phyloP scores from a whole-genome alignment of 2,888 invertebrate genomes.

The Thecophora atra region DNA sequence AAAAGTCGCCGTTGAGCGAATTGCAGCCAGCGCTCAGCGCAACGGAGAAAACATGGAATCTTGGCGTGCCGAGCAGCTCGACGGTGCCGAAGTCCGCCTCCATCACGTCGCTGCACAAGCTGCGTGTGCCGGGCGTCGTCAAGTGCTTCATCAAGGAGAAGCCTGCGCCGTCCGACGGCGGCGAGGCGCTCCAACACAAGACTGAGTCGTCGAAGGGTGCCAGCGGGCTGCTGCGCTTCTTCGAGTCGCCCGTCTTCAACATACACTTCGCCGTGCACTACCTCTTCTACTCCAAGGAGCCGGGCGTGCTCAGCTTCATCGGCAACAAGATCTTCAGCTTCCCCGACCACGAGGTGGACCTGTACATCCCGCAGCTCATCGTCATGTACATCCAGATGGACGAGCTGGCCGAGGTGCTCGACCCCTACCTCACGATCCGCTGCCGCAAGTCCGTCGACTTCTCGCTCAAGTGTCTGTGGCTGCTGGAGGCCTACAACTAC shows the following conservation, averaged over 20 bases:
- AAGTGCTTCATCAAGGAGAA: slow-evolving; percentile 64
- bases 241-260: slow-evolving; percentile 97
- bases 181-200: slow-evolving; percentile 49
- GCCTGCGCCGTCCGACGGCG: slow-evolving; percentile 39
- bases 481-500: slow-evolving; percentile 86
- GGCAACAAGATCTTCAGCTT: slow-evolving; percentile 98
- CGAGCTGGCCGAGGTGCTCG: slow-evolving; percentile 93
- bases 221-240: slow-evolving; percentile 73
- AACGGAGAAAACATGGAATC: slow-evolving; percentile 51
- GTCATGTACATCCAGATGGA: slow-evolving; percentile 99
- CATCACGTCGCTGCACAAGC: slow-evolving; percentile 61
- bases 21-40: not conserved
- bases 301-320: slow-evolving; percentile 96
- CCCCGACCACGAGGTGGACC: slow-evolving; percentile 90
- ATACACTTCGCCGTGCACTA: slow-evolving; percentile 99
- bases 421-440: slow-evolving; percentile 83
- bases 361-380: slow-evolving; percentile 96
- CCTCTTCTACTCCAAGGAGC: slow-evolving; percentile 97
- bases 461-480: slow-evolving; percentile 94
- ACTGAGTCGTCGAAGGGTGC: slow-evolving; percentile 60
- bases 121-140: slow-evolving; percentile 64
- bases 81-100: slow-evolving; percentile 56
- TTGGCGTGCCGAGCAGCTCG: slow-evolving; percentile 51
- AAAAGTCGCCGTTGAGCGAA: not conserved
- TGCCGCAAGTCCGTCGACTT: slow-evolving; percentile 96